Evolutionary conservation across 2,113 vertebrate genomes (phyloP).

Genomic region (Phyllopteryx taeniolatus): DNA sequence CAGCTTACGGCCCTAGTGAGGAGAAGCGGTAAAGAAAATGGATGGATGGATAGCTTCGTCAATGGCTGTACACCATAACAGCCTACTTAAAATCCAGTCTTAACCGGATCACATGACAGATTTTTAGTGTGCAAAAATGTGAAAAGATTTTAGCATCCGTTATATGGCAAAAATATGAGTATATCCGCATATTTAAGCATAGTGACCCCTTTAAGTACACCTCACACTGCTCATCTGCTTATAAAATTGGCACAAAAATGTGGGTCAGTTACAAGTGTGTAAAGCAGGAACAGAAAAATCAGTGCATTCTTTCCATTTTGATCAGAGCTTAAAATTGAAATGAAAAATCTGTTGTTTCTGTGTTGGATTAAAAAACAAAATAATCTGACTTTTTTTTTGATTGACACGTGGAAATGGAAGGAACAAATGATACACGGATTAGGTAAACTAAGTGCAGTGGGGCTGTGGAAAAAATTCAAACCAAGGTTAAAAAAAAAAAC

Average conservation of each 20-base stretch:
- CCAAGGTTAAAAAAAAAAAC: not conserved
- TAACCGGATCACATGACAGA: too few species aligned
- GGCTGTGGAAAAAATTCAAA: not conserved
- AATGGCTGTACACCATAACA: not conserved
- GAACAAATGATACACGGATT: not conserved
- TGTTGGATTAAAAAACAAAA: not conserved
- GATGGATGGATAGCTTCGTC: not conserved
- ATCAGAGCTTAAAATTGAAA: not conserved
- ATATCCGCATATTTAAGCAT: too few species aligned
- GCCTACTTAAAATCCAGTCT: constrained; percentile 7
- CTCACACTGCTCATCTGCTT: too few species aligned
- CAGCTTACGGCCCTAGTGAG: too few species aligned
- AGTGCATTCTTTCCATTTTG: not conserved
- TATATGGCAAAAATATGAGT: too few species aligned
- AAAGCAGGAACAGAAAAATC: constrained; percentile 11
- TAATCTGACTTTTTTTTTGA: not conserved
- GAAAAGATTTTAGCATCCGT: too few species aligned
- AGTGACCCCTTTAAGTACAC: too few species aligned
- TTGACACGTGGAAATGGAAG: not conserved
- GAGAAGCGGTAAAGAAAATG: too few species aligned
- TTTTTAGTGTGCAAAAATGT: too few species aligned
- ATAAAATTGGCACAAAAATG: constrained; percentile 1
- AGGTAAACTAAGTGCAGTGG: not conserved
- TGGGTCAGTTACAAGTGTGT: constrained; percentile 32
- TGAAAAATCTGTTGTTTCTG: too few species aligned